Base-by-base conservation (phyloP, 2,797 vertebrate species). In the Nannoperca obscura region DNA sequence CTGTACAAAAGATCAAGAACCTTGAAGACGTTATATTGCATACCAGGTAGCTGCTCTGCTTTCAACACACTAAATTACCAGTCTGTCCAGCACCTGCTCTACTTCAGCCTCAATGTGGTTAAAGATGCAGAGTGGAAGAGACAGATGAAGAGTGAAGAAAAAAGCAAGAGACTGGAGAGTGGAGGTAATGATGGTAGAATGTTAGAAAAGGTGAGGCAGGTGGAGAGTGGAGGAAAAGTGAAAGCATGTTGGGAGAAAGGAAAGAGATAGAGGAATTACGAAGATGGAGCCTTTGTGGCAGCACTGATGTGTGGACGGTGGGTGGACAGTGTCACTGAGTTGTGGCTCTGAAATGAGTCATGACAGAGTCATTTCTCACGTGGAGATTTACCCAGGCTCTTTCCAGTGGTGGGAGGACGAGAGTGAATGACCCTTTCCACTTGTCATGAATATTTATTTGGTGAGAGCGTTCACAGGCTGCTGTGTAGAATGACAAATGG, bases 361-460 rank as follows among this genome's bases (percentile, higher is more conserved):
- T 93, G 94, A 93, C 95, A 95, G 91, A 91, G 84, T 86, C 92
- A 94, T 94, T 92, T 91, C 92, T 94, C 93, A 91, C 83, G 80
- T 91, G 78, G 67, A 91, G 90, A 92, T 94, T 94, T 92, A 92
- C 84, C 87, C 83, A 27, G 81, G 80, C 82, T 87, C 85, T 82
- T 72, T 87, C 73, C 74, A 82, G 66, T 59, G 85, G 85, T 84
- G 83, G 88, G 84, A 88, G 90, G 87, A 90, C 38, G 71, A 83
- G 74, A 86, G 86, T 52, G 84, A 88, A 84, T 72, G 78, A 87
- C 87, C 89, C 82, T 83, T 86, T 91, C 84, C 87, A 86, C 90
- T 84, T 89, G 80, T 81, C 89, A 93, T 95, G 91, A 94, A 95
- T 95, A 94, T 94, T 94, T 94, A 95, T 94, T 86, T 81, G 75